A percentile compares a stretch with the other conserved stretches of the same genome.
Evolutionary conservation across 2,888 invertebrate genomes (phyloP).

Genomic region (Phaedon cochleariae): DNA sequence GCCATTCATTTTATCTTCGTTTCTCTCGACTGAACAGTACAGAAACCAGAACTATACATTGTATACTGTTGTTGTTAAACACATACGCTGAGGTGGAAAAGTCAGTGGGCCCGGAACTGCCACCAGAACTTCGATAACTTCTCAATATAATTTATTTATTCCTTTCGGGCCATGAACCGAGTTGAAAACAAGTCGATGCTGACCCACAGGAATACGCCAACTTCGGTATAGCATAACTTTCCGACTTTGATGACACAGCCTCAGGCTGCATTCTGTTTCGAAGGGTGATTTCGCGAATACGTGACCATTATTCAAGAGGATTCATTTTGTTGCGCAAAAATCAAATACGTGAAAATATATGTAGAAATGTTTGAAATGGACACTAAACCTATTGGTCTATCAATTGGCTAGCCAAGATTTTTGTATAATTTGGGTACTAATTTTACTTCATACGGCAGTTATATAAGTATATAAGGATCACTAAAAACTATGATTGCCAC

Average conservation of each 20-base stretch:
- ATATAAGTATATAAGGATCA: too few species aligned
- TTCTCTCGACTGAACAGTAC: not conserved
- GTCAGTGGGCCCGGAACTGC: not conserved
- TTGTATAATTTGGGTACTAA: too few species aligned
- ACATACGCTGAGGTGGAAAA: not conserved
- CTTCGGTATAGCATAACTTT: not conserved
- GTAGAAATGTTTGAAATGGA: too few species aligned
- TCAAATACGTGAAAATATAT: too few species aligned
- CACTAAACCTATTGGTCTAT: too few species aligned
- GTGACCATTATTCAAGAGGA: too few species aligned
- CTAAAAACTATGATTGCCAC: too few species aligned
- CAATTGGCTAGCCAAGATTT: too few species aligned
- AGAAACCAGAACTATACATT: not conserved
- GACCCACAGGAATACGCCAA: not conserved
- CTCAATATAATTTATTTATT: constrained; percentile 12
- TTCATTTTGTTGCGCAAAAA: too few species aligned
- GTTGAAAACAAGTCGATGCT: constrained; percentile 1
- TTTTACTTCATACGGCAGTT: too few species aligned
- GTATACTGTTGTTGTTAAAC: not conserved
- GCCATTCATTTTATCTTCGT: constrained; percentile 21
- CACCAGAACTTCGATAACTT: not conserved
- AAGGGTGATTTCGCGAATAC: too few species aligned
- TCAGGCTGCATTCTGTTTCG: not conserved
- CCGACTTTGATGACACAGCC: not conserved
- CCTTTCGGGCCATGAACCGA: constrained; percentile 4